phyloP scores from a whole-genome alignment of 2,888 invertebrate species.

The Dryomyza anilis region DNA sequence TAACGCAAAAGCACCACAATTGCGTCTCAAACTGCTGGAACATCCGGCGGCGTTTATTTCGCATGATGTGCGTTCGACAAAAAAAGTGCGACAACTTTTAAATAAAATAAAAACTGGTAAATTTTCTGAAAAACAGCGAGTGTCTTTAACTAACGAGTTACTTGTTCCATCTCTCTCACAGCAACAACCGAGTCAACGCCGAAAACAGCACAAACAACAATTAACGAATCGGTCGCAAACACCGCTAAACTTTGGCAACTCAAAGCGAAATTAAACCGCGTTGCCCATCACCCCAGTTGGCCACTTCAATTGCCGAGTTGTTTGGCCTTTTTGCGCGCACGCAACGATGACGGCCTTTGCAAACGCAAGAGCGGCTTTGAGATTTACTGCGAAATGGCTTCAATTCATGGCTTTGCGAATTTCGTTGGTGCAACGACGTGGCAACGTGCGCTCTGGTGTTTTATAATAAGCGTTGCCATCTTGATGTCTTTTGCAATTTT shows the following conservation, averaged over 20 bases:
- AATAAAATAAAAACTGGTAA: constrained; percentile 15
- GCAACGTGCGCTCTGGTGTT: constrained; percentile 63
- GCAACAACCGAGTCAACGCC: not conserved
- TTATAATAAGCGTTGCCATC: constrained; percentile 64
- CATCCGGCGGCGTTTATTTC: constrained; percentile 33
- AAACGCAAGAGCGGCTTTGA: constrained; percentile 52
- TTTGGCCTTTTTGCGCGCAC: constrained; percentile 43
- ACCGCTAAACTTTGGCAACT: not conserved
- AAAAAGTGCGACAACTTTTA: not conserved
- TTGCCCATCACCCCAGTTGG: too few relatives aligned
- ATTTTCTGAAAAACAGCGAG: too few relatives aligned
- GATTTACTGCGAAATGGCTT: constrained; percentile 54
- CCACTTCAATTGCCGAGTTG: constrained; percentile 25
- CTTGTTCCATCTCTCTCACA: too few relatives aligned
- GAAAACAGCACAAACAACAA: not conserved
- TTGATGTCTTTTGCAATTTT: constrained; percentile 64
- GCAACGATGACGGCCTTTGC: constrained; percentile 48
- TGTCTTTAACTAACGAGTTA: too few relatives aligned
- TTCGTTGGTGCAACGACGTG: constrained; percentile 48
- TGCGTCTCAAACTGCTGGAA: constrained; percentile 31
- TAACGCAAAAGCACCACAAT: not conserved
- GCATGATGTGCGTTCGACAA: too few relatives aligned
- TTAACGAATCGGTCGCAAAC: not conserved
- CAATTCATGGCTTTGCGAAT: constrained; percentile 53
- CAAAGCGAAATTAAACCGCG: not conserved